Evolutionary conservation across 2,797 vertebrate species (phyloP).

Genomic region (Acanthopagrus latus): DNA sequence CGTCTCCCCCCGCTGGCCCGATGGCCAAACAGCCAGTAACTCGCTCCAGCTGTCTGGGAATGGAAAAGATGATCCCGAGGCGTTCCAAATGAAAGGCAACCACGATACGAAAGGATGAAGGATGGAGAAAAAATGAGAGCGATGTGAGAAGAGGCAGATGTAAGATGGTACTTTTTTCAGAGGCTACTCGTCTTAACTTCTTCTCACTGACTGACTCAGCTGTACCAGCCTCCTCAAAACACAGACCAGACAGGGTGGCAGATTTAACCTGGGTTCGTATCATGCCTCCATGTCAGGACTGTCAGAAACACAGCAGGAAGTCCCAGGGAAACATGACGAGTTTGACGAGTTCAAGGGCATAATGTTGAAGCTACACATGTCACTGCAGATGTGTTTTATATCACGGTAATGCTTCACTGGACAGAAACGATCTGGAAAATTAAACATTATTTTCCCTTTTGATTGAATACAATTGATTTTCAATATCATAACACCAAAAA

Average conservation of each 20-base stretch:
- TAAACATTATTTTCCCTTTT: constrained; percentile 8
- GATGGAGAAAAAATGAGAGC: constrained; percentile 46
- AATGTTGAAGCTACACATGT: constrained; percentile 39
- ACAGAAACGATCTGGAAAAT: constrained; percentile 21
- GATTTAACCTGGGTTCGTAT: constrained; percentile 43
- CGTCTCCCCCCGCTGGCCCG: constrained; percentile 53
- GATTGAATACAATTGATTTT: constrained; percentile 8
- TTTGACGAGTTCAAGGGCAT: constrained; percentile 32
- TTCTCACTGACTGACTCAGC: constrained; percentile 35
- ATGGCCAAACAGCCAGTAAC: constrained; percentile 71
- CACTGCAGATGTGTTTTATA: constrained; percentile 23
- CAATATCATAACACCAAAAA: constrained; percentile 8
- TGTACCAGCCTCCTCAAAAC: constrained; percentile 12
- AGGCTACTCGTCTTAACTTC: constrained; percentile 54
- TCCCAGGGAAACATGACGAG: constrained; percentile 25
- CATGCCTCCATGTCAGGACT: constrained; percentile 45
- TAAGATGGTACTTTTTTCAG: constrained; percentile 52
- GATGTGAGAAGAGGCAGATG: constrained; percentile 64
- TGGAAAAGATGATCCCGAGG: constrained; percentile 75
- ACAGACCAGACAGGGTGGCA: constrained; percentile 31
- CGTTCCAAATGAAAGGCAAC: constrained; percentile 66
- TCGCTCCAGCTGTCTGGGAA: constrained; percentile 79
- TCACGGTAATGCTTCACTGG: not conserved
- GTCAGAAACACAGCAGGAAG: constrained; percentile 64
- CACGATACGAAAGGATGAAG: constrained; percentile 64